phyloP scores from a whole-genome alignment of 2,797 vertebrate genomes.

The Argentina silus region DNA sequence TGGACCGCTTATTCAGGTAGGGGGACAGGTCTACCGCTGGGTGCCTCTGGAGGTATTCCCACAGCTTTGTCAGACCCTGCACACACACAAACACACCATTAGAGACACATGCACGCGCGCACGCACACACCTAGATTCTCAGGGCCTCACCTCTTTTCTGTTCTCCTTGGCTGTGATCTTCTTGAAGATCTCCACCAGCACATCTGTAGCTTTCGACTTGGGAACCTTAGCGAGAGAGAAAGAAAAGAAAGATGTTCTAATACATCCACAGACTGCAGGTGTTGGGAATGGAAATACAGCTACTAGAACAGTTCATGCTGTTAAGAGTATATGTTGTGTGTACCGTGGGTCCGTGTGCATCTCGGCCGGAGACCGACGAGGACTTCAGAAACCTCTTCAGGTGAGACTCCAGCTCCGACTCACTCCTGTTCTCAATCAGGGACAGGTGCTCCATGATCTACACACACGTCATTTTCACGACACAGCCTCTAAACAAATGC shows the following conservation, averaged over 20 bases:
- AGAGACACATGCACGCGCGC: not conserved
- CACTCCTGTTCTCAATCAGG: slow-evolving; percentile 89
- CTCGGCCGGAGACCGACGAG: slow-evolving; percentile 74
- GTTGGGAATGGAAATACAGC: too few relatives aligned
- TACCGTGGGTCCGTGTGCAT: slow-evolving; percentile 76
- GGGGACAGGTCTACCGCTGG: slow-evolving; percentile 87
- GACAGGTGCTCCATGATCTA: slow-evolving; percentile 89
- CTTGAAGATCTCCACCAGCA: slow-evolving; percentile 84
- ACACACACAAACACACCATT: not conserved
- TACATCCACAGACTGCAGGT: too few relatives aligned
- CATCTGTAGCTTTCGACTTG: slow-evolving; percentile 84
- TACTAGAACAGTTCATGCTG: not conserved
- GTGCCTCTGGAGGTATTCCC: slow-evolving; percentile 89
- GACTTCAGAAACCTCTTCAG: slow-evolving; percentile 85
- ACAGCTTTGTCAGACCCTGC: slow-evolving; percentile 86
- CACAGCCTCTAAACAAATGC: not conserved
- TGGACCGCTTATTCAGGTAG: slow-evolving; percentile 77
- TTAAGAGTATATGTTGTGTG: not conserved
- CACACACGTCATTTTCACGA: not conserved
- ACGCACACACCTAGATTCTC: too few relatives aligned
- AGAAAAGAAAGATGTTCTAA: too few relatives aligned
- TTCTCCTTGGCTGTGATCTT: slow-evolving; percentile 91
- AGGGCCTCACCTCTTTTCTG: slow-evolving; percentile 88
- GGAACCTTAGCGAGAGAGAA: slow-evolving; percentile 50
- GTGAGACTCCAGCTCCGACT: slow-evolving; percentile 86